phyloP scores from a whole-genome alignment of 2,113 vertebrate genomes.

The Anguilla japonica region DNA sequence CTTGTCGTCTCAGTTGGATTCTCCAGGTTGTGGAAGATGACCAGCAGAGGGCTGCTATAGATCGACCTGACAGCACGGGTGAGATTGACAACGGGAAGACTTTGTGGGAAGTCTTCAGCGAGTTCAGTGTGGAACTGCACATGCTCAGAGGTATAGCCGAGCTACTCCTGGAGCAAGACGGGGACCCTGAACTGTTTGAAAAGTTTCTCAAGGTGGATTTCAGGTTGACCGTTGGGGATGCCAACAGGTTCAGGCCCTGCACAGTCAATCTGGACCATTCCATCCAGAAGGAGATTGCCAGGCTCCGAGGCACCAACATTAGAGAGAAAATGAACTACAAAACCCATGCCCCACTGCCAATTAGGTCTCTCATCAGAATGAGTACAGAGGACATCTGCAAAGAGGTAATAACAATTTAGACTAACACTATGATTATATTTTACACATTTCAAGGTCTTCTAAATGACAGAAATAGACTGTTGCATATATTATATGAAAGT shows the following conservation, averaged over 20 bases:
- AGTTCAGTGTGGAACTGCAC: slow-evolving; percentile 54
- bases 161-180: slow-evolving; percentile 65
- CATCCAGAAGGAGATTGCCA: slow-evolving; percentile 66
- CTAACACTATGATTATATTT: neutral
- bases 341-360: neutral
- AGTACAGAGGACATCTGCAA: neutral
- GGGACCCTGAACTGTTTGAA: slow-evolving; percentile 66
- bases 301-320: slow-evolving; percentile 45
- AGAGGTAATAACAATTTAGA: neutral
- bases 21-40: slow-evolving; percentile 70
- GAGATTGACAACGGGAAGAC: neutral
- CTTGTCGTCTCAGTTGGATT: slow-evolving; percentile 71
- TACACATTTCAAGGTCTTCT: neutral
- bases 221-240: slow-evolving; percentile 56
- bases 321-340: neutral
- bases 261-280: slow-evolving; percentile 76
- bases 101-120: slow-evolving; percentile 66
- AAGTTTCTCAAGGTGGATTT: slow-evolving; percentile 62
- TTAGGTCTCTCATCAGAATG: neutral
- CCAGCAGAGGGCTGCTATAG: slow-evolving; percentile 25
- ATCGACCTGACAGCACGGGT: rapidly evolving
- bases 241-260: slow-evolving; percentile 44
- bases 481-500: too few relatives aligned
- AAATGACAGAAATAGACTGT: too few relatives aligned
- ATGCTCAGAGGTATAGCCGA: slow-evolving; percentile 45